phyloP scores from a whole-genome alignment of 2,113 vertebrate genomes.

The Columbina picui region DNA sequence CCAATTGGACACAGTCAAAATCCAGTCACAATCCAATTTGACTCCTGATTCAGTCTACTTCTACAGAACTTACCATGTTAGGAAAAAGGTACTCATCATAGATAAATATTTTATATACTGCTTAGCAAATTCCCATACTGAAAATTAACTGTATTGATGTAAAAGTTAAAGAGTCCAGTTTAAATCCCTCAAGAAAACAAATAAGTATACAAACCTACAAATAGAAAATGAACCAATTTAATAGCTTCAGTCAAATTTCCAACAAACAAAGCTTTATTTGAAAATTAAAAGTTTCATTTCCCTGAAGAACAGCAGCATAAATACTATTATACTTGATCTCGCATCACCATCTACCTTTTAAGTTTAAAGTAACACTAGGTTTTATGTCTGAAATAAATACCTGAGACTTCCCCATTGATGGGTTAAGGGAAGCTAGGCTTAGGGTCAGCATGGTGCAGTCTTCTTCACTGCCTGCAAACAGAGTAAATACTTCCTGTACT shows the following conservation, averaged over 20 bases:
- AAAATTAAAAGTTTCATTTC: neutral
- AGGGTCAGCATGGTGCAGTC: neutral
- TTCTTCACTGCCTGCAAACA: neutral
- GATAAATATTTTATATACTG: neutral
- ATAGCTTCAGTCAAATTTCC: neutral
- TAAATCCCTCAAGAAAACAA: neutral
- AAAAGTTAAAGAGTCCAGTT: neutral
- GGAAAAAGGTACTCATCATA: neutral
- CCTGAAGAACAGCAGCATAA: neutral
- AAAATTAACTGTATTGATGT: neutral
- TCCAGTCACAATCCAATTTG: rapidly evolving
- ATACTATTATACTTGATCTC: neutral
- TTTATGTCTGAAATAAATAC: neutral
- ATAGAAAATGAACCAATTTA: neutral
- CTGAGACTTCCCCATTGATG: neutral
- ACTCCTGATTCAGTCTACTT: neutral
- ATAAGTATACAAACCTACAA: neutral
- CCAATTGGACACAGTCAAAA: neutral
- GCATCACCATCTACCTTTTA: neutral
- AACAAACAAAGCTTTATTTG: neutral
- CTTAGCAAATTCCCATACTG: neutral
- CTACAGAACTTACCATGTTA: neutral
- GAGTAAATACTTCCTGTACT: neutral
- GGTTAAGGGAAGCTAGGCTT: neutral
- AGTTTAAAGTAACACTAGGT: neutral